Conservation (phyloP, 2,113 vertebrate species). For the Oreocharis arfaki region DNA sequence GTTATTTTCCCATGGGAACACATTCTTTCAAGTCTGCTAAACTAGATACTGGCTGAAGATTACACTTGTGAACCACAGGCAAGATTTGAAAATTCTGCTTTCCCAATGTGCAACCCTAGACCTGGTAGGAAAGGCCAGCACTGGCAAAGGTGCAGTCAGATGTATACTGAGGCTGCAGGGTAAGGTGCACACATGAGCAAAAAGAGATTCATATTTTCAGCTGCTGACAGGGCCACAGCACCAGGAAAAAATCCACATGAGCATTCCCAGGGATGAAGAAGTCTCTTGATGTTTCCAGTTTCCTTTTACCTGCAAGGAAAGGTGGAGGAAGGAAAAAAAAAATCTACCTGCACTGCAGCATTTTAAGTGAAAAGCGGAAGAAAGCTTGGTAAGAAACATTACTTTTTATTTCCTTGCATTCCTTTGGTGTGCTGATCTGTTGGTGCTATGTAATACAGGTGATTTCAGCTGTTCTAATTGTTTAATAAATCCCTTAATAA, state of each 20-base stretch:
- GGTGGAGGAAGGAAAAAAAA: neutral
- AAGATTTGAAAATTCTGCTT: neutral
- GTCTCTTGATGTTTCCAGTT: neutral
- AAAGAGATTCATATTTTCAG: neutral
- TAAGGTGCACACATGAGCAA: neutral
- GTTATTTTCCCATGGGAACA: neutral
- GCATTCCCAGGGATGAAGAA: neutral
- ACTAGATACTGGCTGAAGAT: neutral
- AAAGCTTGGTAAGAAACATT: neutral
- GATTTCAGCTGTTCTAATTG: neutral
- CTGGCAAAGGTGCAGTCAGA: neutral
- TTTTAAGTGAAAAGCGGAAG: neutral
- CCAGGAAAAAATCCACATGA: neutral
- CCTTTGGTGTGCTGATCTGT: neutral
- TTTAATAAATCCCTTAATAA: neutral
- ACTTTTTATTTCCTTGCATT: neutral
- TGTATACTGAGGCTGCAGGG: neutral
- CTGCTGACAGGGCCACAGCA: rapidly evolving
- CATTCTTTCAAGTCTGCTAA: neutral
- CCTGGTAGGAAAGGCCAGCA: neutral
- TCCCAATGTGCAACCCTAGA: neutral
- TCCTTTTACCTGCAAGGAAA: neutral
- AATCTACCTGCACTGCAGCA: neutral
- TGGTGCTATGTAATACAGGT: neutral
- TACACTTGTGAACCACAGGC: neutral